Conservation (phyloP, 2,888 invertebrate genomes). For the Agrotis clavis region DNA sequence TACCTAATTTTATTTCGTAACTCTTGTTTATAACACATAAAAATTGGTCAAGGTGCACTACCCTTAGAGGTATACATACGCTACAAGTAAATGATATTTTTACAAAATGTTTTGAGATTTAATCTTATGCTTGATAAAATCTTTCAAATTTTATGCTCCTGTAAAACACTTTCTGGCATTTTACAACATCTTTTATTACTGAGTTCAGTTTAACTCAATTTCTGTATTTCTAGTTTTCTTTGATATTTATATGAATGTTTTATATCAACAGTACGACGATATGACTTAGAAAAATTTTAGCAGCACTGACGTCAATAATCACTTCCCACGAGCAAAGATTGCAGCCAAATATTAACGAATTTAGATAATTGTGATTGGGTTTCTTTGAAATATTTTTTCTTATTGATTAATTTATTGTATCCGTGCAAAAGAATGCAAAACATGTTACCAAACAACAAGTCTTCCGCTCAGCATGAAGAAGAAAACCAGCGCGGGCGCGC, state of each 20-base stretch:
- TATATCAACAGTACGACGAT: slow-evolving; percentile 42
- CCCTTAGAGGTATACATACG: slow-evolving; percentile 11
- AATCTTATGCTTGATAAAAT: slow-evolving; percentile 9
- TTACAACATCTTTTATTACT: slow-evolving; percentile 26
- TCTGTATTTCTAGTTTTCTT: slow-evolving; percentile 21
- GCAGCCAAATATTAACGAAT: slow-evolving; percentile 39
- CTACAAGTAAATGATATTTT: slow-evolving; percentile 4
- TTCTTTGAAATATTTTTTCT: slow-evolving; percentile 11
- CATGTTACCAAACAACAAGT: slow-evolving; percentile 94
- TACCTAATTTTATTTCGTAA: slow-evolving; percentile 84
- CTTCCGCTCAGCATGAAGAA: slow-evolving; percentile 98
- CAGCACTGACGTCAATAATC: slow-evolving; percentile 67
- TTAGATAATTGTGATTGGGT: slow-evolving; percentile 21
- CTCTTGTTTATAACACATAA: slow-evolving; percentile 84
- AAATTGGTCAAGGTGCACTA: slow-evolving; percentile 82
- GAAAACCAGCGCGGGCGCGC: slow-evolving; percentile 97
- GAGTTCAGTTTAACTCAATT: slow-evolving; percentile 17
- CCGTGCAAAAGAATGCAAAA: not conserved
- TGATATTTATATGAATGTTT: slow-evolving; percentile 36
- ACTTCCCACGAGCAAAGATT: slow-evolving; percentile 61
- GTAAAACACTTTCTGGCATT: slow-evolving; percentile 40
- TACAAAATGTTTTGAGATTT: slow-evolving; percentile 4
- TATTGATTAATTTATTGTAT: not conserved
- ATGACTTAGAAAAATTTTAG: slow-evolving; percentile 47
- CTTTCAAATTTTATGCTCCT: slow-evolving; percentile 11